Percentiles rank a stretch among this genome's conserved stretches.
Evolutionary conservation across 2,888 invertebrate genomes (phyloP).

Genomic region (Xanthorhoe designata): DNA sequence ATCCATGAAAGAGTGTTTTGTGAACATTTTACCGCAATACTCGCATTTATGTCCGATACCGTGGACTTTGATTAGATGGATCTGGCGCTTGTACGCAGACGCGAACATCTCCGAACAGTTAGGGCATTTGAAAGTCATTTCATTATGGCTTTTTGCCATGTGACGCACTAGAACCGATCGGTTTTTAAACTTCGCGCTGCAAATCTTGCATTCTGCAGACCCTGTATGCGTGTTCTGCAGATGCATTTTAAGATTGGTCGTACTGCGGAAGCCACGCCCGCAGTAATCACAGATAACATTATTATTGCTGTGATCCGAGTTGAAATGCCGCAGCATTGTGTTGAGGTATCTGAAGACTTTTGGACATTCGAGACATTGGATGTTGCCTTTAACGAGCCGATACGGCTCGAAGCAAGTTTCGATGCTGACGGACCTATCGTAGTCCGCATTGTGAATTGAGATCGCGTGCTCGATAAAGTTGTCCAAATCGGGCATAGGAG

Average conservation of each 20-base stretch:
- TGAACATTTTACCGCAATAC: conserved; percentile 75
- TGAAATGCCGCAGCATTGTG: conserved; percentile 70
- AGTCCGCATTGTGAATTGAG: conserved; percentile 65
- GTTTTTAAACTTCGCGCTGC: conserved; percentile 71
- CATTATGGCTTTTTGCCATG: conserved; percentile 71
- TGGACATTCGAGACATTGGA: conserved; percentile 70
- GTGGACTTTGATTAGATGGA: conserved; percentile 81
- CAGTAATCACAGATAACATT: conserved; percentile 77
- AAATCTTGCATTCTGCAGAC: conserved; percentile 66
- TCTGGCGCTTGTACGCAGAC: conserved; percentile 80
- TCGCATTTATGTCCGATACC: conserved; percentile 74
- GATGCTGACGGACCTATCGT: conserved; percentile 61
- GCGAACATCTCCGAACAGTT: conserved; percentile 78
- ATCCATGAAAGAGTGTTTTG: conserved; percentile 78
- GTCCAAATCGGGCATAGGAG: conserved; percentile 59
- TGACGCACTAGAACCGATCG: conserved; percentile 72
- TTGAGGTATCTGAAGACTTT: conserved; percentile 71
- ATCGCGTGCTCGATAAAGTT: conserved; percentile 71
- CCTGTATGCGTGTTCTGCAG: conserved; percentile 71
- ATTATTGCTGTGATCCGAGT: conserved; percentile 72
- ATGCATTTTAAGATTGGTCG: conserved; percentile 70
- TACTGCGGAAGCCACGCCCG: conserved; percentile 69
- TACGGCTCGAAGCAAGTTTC: conserved; percentile 70
- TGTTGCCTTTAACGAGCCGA: conserved; percentile 69
- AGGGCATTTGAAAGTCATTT: conserved; percentile 72